Conservation (phyloP, 1,140 invertebrate genomes). For the Leguminivora glycinivorella region DNA sequence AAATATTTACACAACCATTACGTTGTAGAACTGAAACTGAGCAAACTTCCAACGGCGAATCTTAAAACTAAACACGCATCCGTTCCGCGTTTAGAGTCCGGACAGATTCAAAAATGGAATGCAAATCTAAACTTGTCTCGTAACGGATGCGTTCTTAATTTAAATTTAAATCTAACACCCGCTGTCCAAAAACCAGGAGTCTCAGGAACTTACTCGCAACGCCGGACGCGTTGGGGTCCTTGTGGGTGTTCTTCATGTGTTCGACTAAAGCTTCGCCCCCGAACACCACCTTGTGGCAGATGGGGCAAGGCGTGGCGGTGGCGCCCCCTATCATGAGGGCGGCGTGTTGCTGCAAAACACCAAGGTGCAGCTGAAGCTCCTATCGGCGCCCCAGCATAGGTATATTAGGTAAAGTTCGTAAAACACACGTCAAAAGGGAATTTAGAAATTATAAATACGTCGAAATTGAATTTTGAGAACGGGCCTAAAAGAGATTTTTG, state of each 20-base stretch:
- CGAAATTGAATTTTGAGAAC: slow-evolving; percentile 62
- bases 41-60: slow-evolving; percentile 28
- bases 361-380: slow-evolving; percentile 91
- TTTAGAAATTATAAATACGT: slow-evolving; percentile 37
- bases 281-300: slow-evolving; percentile 96
- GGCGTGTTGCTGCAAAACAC: slow-evolving; percentile 95
- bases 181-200: slow-evolving; percentile 7
- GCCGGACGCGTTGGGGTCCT: slow-evolving; percentile 92
- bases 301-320: slow-evolving; percentile 92
- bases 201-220: slow-evolving; percentile 90
- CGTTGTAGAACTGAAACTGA: slow-evolving; percentile 4
- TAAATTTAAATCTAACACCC: slow-evolving; percentile 11
- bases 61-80: slow-evolving; percentile 27
- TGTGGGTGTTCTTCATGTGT: slow-evolving; percentile 97
- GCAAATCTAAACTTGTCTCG: background rate
- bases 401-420: slow-evolving; percentile 66
- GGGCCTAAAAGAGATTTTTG: slow-evolving; percentile 23
- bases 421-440: slow-evolving; percentile 42
- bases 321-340: slow-evolving; percentile 93
- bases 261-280: slow-evolving; percentile 95
- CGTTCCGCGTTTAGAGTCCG: slow-evolving; percentile 8
- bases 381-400: slow-evolving; percentile 72
- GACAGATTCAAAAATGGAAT: background rate
- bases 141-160: slow-evolving; percentile 15
- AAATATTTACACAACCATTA: slow-evolving; percentile 36